Evolutionary conservation across 2,888 invertebrate genomes (phyloP).

Genomic region (Cephus nigrinus): DNA sequence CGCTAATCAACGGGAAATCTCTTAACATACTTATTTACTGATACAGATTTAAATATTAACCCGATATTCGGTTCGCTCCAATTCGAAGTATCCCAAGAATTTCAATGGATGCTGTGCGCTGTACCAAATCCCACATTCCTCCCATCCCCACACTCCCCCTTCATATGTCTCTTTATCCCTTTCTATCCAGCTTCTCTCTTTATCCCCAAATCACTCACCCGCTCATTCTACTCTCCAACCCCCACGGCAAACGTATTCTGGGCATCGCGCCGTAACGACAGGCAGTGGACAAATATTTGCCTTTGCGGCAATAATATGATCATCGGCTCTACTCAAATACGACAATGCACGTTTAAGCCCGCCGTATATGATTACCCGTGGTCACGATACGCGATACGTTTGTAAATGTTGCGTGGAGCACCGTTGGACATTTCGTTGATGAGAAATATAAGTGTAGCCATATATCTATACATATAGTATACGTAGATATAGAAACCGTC

Average conservation of each 20-base stretch:
- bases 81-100: background rate
- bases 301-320: slow-evolving; percentile 37
- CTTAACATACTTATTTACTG: background rate
- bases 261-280: background rate
- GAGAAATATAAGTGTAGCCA: background rate
- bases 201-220: background rate
- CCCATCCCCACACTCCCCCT: background rate
- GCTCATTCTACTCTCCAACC: background rate
- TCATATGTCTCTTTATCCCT: background rate
- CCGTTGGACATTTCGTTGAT: background rate
- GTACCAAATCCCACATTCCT: background rate
- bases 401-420: slow-evolving; percentile 27
- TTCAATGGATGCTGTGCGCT: background rate
- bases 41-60: background rate
- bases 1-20: background rate
- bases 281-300: slow-evolving; percentile 36
- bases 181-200: background rate
- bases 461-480: background rate
- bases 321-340: slow-evolving; percentile 34
- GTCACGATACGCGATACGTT: slow-evolving; percentile 35
- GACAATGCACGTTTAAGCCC: slow-evolving; percentile 17
- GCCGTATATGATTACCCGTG: slow-evolving; percentile 20
- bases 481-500: background rate
- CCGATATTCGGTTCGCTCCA: background rate
- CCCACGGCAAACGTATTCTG: background rate